A percentile compares a stretch with the other conserved stretches of the same genome.
These are phyloP conservation scores for Dendrolimus kikuchii DNA, from an alignment of 1,140 invertebrate species.

Conservation along the genomic window DNA sequence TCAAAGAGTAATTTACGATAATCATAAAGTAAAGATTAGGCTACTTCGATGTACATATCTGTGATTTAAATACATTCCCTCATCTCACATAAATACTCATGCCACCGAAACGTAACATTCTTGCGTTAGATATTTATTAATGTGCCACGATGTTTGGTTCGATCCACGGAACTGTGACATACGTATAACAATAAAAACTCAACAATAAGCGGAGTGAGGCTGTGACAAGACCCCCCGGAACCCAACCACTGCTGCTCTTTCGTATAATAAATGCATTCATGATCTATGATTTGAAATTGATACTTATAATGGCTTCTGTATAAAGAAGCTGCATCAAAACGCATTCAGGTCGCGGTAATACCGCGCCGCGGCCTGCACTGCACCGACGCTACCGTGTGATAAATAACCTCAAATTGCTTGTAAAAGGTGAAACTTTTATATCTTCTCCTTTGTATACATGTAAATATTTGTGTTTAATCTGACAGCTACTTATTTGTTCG, in stretches of 20 bases:
- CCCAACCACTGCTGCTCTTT: constrained; percentile 27
- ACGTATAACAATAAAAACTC: constrained; percentile 55
- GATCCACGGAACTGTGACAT: constrained; percentile 51
- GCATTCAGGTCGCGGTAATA: constrained; percentile 31
- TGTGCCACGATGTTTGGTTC: constrained; percentile 34
- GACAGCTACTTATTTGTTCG: constrained; percentile 42
- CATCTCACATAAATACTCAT: constrained; percentile 42
- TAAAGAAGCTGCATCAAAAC: constrained; percentile 58
- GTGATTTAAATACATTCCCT: constrained; percentile 47
- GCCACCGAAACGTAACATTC: constrained; percentile 40
- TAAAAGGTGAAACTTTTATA: constrained; percentile 65
- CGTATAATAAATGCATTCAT: constrained; percentile 62
- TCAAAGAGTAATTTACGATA: constrained; percentile 62
- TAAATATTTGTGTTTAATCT: constrained; percentile 65
- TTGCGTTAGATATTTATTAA: constrained; percentile 42
- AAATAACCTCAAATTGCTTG: constrained; percentile 69
- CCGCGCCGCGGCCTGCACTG: constrained; percentile 2
- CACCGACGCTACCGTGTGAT: constrained; percentile 33
- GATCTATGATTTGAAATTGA: constrained; percentile 71
- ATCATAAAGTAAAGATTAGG: constrained; percentile 63
- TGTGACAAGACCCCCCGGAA: constrained; percentile 53
- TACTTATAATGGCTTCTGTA: constrained; percentile 69
- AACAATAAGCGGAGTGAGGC: constrained; percentile 44
- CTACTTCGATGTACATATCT: constrained; percentile 23
- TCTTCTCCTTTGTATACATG: constrained; percentile 52